Conservation (phyloP, 2,888 invertebrate genomes). For the Oxycera nigricornis region DNA sequence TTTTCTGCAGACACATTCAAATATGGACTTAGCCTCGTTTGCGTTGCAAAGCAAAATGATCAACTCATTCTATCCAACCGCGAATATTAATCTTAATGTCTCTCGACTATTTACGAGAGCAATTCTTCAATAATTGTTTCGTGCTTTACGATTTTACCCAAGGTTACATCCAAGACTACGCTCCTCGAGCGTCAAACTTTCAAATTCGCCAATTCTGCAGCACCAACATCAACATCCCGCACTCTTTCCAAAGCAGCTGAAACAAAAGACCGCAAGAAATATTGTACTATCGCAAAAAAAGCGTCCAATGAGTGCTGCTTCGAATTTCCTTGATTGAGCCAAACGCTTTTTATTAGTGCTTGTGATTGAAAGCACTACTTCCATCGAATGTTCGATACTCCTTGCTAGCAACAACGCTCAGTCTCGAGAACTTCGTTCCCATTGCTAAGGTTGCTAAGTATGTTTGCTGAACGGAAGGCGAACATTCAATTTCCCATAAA, state of each 20-base stretch:
- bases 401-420: no score
- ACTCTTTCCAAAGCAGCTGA: neutral
- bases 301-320: neutral
- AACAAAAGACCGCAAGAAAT: neutral
- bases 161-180: constrained; percentile 8
- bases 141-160: constrained; percentile 10
- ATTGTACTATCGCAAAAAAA: neutral
- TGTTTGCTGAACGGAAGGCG: no score
- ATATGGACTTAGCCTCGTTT: no score
- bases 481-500: no score
- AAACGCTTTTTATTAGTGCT: neutral
- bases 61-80: neutral
- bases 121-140: constrained; percentile 4
- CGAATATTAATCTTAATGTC: constrained; percentile 17
- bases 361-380: no score
- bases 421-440: no score
- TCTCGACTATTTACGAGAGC: neutral
- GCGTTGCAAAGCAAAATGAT: neutral
- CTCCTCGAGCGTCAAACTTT: neutral
- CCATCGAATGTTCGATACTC: no score
- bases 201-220: neutral
- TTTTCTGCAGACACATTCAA: no score
- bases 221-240: neutral
- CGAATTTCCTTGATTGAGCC: constrained; percentile 13
- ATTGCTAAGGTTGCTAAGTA: no score